Evolutionary conservation across 2,888 invertebrate species (phyloP).

Genomic region (Parnassius orleans): DNA sequence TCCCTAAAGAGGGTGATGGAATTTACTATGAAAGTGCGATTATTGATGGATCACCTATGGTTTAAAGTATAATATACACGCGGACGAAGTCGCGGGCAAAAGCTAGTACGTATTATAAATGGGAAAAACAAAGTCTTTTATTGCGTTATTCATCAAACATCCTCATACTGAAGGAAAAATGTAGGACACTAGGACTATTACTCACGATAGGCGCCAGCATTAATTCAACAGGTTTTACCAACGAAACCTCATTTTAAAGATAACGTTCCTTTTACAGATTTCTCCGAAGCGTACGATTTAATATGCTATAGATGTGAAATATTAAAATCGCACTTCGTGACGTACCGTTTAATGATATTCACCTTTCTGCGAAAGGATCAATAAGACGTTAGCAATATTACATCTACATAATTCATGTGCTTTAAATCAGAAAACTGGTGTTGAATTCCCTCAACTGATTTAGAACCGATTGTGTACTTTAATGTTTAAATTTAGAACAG

Average conservation of each 20-base stretch:
- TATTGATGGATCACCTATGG: too few species aligned
- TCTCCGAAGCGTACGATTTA: slow-evolving; percentile 2
- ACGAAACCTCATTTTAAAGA: slow-evolving; percentile 20
- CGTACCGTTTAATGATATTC: neutral
- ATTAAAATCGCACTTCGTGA: neutral
- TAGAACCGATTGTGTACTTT: neutral
- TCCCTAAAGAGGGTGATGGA: too few species aligned
- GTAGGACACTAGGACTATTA: slow-evolving; percentile 17
- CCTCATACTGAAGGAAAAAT: slow-evolving; percentile 23
- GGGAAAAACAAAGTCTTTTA: slow-evolving; percentile 3
- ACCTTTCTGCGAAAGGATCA: slow-evolving; percentile 3
- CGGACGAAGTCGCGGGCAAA: too few species aligned
- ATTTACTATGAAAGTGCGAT: too few species aligned
- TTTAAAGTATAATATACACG: too few species aligned
- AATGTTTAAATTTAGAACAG: neutral
- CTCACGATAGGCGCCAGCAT: slow-evolving; percentile 7
- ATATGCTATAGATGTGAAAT: slow-evolving; percentile 6
- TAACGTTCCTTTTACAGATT: slow-evolving; percentile 3
- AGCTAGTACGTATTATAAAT: too few species aligned
- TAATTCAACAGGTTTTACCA: slow-evolving; percentile 6
- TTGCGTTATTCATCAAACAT: slow-evolving; percentile 21
- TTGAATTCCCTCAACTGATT: neutral
- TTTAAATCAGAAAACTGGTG: neutral
- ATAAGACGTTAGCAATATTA: neutral
- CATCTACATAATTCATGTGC: neutral